phyloP scores from a whole-genome alignment of 2,113 vertebrate genomes.

The Abramis brama region DNA sequence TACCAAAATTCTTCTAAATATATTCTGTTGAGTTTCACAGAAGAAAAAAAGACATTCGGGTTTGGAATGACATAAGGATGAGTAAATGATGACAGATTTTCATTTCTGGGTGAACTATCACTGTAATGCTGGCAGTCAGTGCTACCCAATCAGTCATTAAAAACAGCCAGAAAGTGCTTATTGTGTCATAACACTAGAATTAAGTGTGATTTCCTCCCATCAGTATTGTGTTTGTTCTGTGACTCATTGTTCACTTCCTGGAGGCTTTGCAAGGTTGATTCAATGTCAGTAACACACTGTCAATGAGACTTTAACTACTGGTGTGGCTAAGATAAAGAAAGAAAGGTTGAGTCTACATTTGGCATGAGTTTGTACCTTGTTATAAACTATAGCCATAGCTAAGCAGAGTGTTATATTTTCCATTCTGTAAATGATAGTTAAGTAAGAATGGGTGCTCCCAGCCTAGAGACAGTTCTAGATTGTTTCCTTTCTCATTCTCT shows the following conservation, averaged over 20 bases:
- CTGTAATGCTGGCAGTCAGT: constrained; percentile 49
- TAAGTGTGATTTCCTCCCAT: not conserved
- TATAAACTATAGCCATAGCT: constrained; percentile 55
- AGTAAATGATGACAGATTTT: no score
- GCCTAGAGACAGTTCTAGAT: constrained; percentile 4
- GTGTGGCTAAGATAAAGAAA: constrained; percentile 23
- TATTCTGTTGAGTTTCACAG: not conserved
- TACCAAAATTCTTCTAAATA: not conserved
- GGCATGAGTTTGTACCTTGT: constrained; percentile 42
- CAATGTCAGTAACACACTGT: not conserved
- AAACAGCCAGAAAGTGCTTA: not conserved
- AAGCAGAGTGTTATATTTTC: constrained; percentile 49
- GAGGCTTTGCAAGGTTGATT: constrained; percentile 1
- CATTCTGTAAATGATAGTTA: constrained; percentile 32
- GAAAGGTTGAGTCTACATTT: not conserved
- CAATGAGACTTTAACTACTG: constrained; percentile 19
- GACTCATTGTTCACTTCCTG: constrained; percentile 36
- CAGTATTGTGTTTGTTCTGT: constrained; percentile 15
- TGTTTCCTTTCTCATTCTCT: not conserved
- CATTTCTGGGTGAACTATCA: not conserved
- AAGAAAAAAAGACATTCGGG: not conserved
- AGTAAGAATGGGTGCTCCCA: not conserved
- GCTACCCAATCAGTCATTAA: constrained; percentile 12
- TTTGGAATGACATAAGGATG: not conserved
- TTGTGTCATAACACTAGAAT: not conserved